Percentiles rank a stretch among this genome's conserved stretches.
These are phyloP conservation scores for Gallinago paraguaiae DNA, from an alignment of 2,113 vertebrate species.

Conservation along the genomic window DNA sequence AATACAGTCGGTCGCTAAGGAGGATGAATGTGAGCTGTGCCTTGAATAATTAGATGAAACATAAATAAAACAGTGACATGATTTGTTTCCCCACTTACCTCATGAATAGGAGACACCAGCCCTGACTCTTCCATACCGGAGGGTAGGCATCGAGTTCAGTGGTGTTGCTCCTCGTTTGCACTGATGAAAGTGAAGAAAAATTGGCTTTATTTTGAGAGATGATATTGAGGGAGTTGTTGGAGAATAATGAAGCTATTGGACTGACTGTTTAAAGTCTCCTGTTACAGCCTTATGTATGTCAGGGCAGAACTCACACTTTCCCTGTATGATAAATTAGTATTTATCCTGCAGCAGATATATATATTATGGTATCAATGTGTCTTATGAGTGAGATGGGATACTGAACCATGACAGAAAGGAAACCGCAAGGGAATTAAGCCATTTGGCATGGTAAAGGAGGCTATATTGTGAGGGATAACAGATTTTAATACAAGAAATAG, in stretches of 20 bases:
- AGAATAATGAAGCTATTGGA: constrained; percentile 1
- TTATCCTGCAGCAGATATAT: background rate
- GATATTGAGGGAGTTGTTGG: background rate
- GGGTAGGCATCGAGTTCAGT: background rate
- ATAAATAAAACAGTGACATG: constrained; percentile 33
- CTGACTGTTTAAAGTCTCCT: background rate
- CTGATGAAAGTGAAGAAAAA: background rate
- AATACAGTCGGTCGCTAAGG: background rate
- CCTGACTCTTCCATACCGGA: background rate
- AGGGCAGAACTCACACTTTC: background rate
- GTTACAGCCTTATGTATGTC: background rate
- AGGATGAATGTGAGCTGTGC: background rate
- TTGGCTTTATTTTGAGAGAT: background rate
- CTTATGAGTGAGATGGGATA: background rate
- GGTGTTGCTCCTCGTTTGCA: background rate
- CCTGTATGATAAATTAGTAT: constrained; percentile 4
- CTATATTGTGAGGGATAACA: background rate
- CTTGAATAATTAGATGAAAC: constrained; percentile 23
- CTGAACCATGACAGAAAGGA: background rate
- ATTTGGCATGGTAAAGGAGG: background rate
- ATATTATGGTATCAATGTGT: background rate
- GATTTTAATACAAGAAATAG: background rate
- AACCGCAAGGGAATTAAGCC: background rate
- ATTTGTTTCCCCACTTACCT: constrained; percentile 40
- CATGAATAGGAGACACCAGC: background rate